Evolutionary conservation across 2,888 invertebrate species (phyloP), one percentile per base, ranked within the genome.

Genomic region (Timandra comae): DNA sequence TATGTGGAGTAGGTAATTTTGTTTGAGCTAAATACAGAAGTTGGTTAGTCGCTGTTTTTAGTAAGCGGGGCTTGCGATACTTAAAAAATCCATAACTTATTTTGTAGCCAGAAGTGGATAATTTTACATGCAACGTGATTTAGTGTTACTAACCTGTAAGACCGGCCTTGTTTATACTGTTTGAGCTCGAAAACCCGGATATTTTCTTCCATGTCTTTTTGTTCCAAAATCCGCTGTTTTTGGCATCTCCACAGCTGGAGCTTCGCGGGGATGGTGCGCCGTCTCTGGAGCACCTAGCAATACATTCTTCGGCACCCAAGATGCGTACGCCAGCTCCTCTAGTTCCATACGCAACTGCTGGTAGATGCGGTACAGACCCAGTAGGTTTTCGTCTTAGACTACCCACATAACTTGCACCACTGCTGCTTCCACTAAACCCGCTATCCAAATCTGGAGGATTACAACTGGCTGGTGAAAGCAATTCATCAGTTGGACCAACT

Each of bases 401-500:
- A 38, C 91, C 91, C 6, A 91, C 91, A 73, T 93, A 93, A 78
- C 93, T 93, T 49, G 93, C 93, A 52, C 93, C 93, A 73, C 92
- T 93, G 63, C 92, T 93, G 75, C 93, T 93, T 54, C 93, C 93
- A 76, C 93, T 93, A 73, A 93, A 93, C 31, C 93, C 93, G 70
- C 93, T 93, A 75, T 94, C 94, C 63, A 93, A 86, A 72, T 93
- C 93, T 43, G 89, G 88, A 42, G 88, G 85, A 69, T 87, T 87
- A 70, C 89, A 88, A 56, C 88, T 88, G 42, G 91, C 88, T 20
- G 91, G 92, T 27, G 92, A 91, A 44, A 92, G 80, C 46, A 92
- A 77, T 61, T 92, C 91, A 63, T 92, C 92, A 3, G 91, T 91
- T 11, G 91, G 91, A 35, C 90, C 90, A 41, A 91, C 90, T 43